A percentile compares a stretch with the other conserved stretches of the same genome.
Evolutionary conservation across 2,113 vertebrate genomes (phyloP).

Genomic region (Cnemophilus loriae): DNA sequence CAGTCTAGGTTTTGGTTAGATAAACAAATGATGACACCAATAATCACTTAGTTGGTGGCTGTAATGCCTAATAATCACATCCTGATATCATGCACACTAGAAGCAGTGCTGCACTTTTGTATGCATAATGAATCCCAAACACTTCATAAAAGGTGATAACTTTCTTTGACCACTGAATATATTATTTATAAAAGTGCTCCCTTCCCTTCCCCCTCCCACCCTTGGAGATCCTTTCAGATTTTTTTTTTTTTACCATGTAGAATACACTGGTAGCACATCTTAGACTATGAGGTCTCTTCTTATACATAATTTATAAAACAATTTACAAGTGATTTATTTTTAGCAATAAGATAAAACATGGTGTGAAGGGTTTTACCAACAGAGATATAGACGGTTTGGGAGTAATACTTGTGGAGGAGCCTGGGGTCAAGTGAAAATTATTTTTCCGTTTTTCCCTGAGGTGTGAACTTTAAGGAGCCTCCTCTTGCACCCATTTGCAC

Average conservation of each 20-base stretch:
- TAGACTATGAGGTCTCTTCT: conserved; percentile 69
- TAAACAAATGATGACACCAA: conserved; percentile 67
- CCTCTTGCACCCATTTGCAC: neutral
- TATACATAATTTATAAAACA: conserved; percentile 82
- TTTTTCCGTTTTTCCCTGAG: neutral
- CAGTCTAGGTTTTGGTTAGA: conserved; percentile 66
- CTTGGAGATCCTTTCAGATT: conserved; percentile 14
- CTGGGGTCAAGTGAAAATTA: conserved; percentile 27
- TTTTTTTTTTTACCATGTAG: conserved; percentile 48
- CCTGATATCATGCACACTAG: neutral
- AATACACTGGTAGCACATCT: conserved; percentile 59
- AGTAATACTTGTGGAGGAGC: neutral
- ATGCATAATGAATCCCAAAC: conserved; percentile 72
- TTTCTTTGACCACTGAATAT: conserved; percentile 77
- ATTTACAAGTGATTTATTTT: conserved; percentile 81
- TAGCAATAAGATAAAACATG: conserved; percentile 70
- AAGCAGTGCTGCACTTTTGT: conserved; percentile 31
- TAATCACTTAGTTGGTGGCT: conserved; percentile 64
- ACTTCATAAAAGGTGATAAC: conserved; percentile 78
- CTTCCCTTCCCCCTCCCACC: conserved; percentile 47
- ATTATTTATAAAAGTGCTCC: conserved; percentile 72
- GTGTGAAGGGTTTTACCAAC: conserved; percentile 63
- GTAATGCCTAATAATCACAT: conserved; percentile 40
- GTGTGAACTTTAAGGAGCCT: neutral
- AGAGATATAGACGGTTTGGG: neutral